phyloP scores from a whole-genome alignment of 1,140 invertebrate genomes.

The Ips nitidus region DNA sequence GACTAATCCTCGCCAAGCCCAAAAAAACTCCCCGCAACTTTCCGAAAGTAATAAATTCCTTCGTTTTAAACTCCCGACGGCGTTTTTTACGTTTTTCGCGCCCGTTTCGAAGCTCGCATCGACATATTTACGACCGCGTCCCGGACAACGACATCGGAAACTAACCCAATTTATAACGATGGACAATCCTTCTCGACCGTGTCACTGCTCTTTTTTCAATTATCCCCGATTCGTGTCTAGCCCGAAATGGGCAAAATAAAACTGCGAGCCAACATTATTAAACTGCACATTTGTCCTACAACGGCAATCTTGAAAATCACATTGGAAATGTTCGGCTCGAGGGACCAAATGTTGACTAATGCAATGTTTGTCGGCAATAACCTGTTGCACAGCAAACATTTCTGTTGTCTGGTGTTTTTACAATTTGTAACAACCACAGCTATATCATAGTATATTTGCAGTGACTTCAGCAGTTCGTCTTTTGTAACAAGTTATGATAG shows the following conservation, averaged over 20 bases:
- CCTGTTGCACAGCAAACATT: too few species aligned
- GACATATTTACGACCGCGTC: slow-evolving; percentile 18
- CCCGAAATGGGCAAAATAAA: not conserved
- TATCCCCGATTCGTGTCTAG: not conserved
- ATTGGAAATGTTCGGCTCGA: too few species aligned
- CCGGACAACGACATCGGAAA: slow-evolving; percentile 18
- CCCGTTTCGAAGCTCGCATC: slow-evolving; percentile 12
- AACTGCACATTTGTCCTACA: too few species aligned
- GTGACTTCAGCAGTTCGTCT: too few species aligned
- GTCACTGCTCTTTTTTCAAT: slow-evolving; percentile 2
- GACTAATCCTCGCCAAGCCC: slow-evolving; percentile 6
- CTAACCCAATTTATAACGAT: slow-evolving; percentile 20
- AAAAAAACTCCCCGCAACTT: slow-evolving; percentile 16
- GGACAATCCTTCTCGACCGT: slow-evolving; percentile 12
- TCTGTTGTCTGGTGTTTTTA: too few species aligned
- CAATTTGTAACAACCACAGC: too few species aligned
- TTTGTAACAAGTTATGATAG: too few species aligned
- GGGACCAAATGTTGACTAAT: too few species aligned
- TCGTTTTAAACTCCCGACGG: slow-evolving; percentile 20
- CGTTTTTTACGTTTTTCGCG: slow-evolving; percentile 21
- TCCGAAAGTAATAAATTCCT: slow-evolving; percentile 21
- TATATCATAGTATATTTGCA: too few species aligned
- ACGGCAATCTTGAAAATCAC: too few species aligned
- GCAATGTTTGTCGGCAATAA: too few species aligned
- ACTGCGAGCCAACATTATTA: not conserved